Evolutionary conservation across 2,888 invertebrate genomes (phyloP).

Genomic region (Bimastos eiseni): DNA sequence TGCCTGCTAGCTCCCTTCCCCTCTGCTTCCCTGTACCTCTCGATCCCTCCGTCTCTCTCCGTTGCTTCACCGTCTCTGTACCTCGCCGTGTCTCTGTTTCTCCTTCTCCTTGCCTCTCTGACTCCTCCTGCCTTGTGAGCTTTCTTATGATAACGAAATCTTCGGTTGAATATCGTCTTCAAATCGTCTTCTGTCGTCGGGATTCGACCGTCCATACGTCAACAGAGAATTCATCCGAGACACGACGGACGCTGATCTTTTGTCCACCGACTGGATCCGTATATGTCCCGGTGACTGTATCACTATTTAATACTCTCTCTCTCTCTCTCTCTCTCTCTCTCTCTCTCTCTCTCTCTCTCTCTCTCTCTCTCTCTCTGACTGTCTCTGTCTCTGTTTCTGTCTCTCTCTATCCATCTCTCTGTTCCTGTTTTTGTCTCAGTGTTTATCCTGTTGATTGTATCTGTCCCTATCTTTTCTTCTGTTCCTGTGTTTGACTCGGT

Average conservation of each 20-base stretch:
- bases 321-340: neutral
- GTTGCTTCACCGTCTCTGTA: neutral
- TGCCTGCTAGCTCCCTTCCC: no score
- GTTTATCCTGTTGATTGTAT: no score
- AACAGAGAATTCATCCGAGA: neutral
- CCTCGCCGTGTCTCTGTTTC: neutral
- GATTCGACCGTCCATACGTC: neutral
- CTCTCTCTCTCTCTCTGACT: no score
- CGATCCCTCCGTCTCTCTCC: neutral
- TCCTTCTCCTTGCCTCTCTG: no score
- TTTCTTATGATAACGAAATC: neutral
- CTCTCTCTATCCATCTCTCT: no score
- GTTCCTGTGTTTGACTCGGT: neutral
- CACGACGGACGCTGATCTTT: neutral
- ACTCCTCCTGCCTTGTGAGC: neutral
- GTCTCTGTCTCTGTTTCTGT: no score
- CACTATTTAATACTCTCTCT: no score
- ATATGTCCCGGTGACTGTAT: neutral
- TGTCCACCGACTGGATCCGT: neutral
- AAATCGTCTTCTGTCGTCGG: neutral
- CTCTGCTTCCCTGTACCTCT: no score
- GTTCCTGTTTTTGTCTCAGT: no score
- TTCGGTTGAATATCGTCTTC: neutral
- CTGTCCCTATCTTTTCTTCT: neutral
- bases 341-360: neutral